Evolutionary conservation across 2,888 invertebrate genomes (phyloP), one percentile per base, ranked within the genome.

Genomic region (Pristionchus entomophagus): DNA sequence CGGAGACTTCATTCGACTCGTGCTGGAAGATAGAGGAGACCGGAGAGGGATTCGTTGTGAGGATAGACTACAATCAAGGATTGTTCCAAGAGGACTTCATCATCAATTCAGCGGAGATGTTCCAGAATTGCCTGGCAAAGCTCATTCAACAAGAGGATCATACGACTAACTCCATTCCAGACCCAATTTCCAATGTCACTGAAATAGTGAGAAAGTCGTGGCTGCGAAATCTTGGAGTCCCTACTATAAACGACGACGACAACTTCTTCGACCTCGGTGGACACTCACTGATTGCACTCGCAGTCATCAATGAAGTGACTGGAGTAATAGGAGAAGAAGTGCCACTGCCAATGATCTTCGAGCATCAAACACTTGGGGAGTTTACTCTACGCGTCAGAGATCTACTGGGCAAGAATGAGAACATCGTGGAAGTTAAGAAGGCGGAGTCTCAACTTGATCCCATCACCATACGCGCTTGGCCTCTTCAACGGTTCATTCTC

Each of bases 21-120:
- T 81, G 81, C n/a, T 81, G 56, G 81, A 81, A 56, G 81, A 29
- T 78, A 2, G 78, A 49, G 49, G 78, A 45, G 78, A 78, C 10
- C 14, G 45, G 5, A 5, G 49, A n/a, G 4, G 49, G 49, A 78
- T 78, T 78, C 49, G 49, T 78, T 0, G 45, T 49, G 49, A 78
- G 49, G 29, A 32, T 78, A 10, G 78, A 78, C 29, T 78, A 35
- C 78, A 49, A 78, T 49, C 29, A 14, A n/a, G 45, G 0, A 17
- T 29, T 26, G 78, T 78, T 78, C 49, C 26, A 17, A 17, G 78
- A 78, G 45, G 78, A 45, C 2, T 29, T 29, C 3, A 29, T 78
- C 38, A 38, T 6, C 8, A 69, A 4, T 17, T 6, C 38, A n/a
- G 69, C 38, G 22, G 19, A 12, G 38, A n/a, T 49, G n/a, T 78